Conservation (phyloP, 2,113 vertebrate species). For the Macaca nemestrina region DNA sequence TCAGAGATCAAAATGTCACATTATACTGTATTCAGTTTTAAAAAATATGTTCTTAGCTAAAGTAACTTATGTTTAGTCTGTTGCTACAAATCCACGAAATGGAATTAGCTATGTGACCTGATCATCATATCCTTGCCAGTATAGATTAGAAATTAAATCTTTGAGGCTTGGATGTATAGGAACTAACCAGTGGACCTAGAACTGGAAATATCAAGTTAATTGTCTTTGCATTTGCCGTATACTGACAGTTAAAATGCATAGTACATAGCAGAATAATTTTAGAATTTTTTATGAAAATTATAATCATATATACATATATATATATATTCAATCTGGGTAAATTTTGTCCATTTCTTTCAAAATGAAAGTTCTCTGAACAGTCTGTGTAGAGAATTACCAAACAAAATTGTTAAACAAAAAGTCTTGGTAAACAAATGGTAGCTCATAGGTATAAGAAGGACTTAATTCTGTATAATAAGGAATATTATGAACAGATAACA, state of each 20-base stretch:
- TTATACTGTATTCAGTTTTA: background rate
- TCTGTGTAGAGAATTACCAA: background rate
- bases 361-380: background rate
- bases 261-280: background rate
- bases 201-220: background rate
- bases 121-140: background rate
- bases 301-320: background rate
- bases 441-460: background rate
- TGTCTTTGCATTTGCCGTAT: background rate
- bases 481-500: background rate
- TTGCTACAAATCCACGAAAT: background rate
- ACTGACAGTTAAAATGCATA: background rate
- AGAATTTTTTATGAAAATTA: background rate
- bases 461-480: constrained; percentile 18
- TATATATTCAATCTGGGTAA: background rate
- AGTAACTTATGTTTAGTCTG: background rate
- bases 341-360: background rate
- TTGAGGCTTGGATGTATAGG: background rate
- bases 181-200: background rate
- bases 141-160: background rate
- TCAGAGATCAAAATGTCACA: background rate
- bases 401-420: background rate
- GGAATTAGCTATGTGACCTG: background rate
- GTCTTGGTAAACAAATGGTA: background rate
- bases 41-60: background rate